phyloP scores from a whole-genome alignment of 2,888 invertebrate species.

The Andrena haemorrhoa region DNA sequence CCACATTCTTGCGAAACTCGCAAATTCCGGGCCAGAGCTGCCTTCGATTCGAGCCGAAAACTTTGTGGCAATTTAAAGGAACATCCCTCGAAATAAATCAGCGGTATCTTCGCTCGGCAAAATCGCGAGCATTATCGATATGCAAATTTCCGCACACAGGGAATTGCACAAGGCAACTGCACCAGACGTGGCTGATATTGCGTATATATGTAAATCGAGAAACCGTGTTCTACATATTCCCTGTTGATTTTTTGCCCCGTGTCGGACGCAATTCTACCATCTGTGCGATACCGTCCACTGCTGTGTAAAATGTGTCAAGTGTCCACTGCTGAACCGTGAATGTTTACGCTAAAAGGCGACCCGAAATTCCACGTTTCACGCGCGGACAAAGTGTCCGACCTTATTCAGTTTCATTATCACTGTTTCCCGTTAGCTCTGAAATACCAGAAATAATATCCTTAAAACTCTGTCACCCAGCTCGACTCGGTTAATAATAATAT shows the following conservation, averaged over 20 bases:
- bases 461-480: too few species aligned
- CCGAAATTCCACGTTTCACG: neutral
- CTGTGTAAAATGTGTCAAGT: neutral
- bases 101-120: slow-evolving; percentile 4
- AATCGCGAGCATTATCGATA: slow-evolving; percentile 19
- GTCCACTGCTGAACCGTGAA: neutral
- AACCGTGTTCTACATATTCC: slow-evolving; percentile 12
- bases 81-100: slow-evolving; percentile 32
- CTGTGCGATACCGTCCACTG: neutral
- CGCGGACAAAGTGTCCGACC: neutral
- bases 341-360: neutral
- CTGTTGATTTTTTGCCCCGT: neutral
- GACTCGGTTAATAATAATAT: too few species aligned
- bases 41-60: neutral
- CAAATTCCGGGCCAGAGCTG: neutral
- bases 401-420: too few species aligned
- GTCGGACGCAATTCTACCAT: neutral
- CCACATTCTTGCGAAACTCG: neutral
- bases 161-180: neutral
- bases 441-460: too few species aligned
- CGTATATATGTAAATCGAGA: slow-evolving; percentile 10
- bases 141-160: neutral
- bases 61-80: neutral
- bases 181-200: slow-evolving; percentile 8
- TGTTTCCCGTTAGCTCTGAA: too few species aligned